Conservation (phyloP, 2,113 vertebrate species). For the Aegypius monachus region DNA sequence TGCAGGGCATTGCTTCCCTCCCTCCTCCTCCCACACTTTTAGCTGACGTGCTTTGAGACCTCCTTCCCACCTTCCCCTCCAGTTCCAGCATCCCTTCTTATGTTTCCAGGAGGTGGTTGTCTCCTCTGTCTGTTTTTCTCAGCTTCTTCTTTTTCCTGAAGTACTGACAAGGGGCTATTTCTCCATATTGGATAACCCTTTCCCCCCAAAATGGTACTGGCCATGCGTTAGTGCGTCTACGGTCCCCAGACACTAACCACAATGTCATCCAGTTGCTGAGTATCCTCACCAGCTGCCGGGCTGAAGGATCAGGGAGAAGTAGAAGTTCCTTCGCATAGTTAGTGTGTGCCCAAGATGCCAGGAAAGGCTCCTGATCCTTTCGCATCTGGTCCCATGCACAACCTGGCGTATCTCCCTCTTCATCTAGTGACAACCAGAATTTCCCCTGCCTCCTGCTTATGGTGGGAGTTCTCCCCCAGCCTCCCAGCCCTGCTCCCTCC, state of each 20-base stretch:
- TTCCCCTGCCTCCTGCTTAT: not conserved
- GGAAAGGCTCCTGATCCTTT: not conserved
- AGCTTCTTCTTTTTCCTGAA: not conserved
- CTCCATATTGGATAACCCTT: not conserved
- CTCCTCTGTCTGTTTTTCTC: not conserved
- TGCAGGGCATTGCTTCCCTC: not conserved
- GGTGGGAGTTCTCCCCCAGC: not conserved
- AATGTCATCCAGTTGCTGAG: not conserved
- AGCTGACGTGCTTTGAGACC: not conserved
- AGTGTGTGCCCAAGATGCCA: not conserved
- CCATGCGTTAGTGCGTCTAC: accelerated
- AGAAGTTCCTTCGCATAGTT: not conserved
- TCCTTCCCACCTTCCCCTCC: not conserved
- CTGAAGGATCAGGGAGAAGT: not conserved
- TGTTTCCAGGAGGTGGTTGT: not conserved
- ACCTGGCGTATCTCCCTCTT: not conserved
- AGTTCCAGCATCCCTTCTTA: not conserved
- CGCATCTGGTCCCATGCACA: not conserved
- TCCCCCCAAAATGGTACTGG: not conserved
- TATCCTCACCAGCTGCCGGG: not conserved
- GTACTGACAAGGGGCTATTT: not conserved
- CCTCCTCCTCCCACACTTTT: not conserved
- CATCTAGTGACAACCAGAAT: not conserved
- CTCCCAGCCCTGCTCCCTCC: not conserved
- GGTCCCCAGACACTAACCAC: not conserved